A percentile compares a stretch with the other conserved stretches of the same genome.
Conservation (phyloP, 2,113 vertebrate species). For the Myocastor coypus region DNA sequence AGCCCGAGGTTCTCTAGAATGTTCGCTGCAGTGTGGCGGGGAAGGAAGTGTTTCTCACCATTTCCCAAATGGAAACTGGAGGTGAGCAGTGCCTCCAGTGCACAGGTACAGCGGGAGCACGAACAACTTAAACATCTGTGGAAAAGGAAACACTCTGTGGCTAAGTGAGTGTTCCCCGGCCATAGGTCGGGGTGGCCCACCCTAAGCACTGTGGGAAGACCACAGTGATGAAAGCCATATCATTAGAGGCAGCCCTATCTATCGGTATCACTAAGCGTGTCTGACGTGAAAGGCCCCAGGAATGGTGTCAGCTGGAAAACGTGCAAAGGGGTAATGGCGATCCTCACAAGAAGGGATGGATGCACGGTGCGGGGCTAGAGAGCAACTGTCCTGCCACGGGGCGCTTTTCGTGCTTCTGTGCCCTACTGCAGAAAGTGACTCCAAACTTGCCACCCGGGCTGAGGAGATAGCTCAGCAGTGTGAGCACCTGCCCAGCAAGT, state of each 20-base stretch:
- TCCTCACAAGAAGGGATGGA: background rate
- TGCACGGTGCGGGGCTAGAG: background rate
- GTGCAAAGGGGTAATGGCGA: background rate
- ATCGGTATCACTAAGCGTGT: background rate
- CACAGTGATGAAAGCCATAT: fast-evolving
- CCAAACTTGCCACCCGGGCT: background rate
- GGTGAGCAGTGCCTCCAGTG: background rate
- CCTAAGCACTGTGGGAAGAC: background rate
- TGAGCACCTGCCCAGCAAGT: too few relatives aligned
- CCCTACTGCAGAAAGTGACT: background rate
- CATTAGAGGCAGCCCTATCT: too few relatives aligned
- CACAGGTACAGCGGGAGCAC: background rate
- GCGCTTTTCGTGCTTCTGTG: background rate
- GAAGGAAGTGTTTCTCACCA: background rate
- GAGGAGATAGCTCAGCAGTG: too few relatives aligned
- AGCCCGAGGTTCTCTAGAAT: background rate
- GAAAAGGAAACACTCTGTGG: background rate
- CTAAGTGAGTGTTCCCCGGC: background rate
- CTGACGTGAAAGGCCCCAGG: background rate
- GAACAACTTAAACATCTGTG: background rate
- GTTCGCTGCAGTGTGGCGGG: background rate
- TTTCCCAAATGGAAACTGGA: background rate
- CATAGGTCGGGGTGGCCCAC: background rate
- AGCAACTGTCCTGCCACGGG: background rate
- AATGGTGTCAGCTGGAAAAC: background rate